phyloP scores from a whole-genome alignment of 2,113 vertebrate genomes.

The Saimiri boliviensis region DNA sequence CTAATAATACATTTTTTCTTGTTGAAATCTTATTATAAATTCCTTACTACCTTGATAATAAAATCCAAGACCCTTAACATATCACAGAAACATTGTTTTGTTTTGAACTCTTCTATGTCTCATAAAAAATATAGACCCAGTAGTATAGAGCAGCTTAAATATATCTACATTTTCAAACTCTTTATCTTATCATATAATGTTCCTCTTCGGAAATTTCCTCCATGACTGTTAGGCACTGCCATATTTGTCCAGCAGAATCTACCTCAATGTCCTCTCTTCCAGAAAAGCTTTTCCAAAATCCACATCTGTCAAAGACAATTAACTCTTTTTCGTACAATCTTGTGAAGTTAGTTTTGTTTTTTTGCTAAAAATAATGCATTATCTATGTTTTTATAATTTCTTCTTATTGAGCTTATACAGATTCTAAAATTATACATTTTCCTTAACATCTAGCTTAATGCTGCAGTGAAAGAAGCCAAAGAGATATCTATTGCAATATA shows the following conservation, averaged over 20 bases:
- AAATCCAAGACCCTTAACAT: not conserved
- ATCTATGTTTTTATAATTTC: not conserved
- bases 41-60: not conserved
- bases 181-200: not conserved
- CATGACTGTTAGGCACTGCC: not conserved
- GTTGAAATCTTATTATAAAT: not conserved
- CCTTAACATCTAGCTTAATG: not conserved
- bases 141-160: not conserved
- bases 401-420: not conserved
- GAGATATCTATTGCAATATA: not conserved
- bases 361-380: not conserved
- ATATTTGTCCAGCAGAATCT: not conserved
- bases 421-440: not conserved
- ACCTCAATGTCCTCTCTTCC: not conserved
- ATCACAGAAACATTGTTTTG: not conserved
- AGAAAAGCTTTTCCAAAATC: not conserved
- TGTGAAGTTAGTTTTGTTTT: not conserved
- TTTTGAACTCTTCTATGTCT: not conserved
- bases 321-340: not conserved
- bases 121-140: not conserved
- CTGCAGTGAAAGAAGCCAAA: not conserved
- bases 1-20: constrained; percentile 41
- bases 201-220: not conserved
- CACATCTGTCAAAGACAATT: not conserved
- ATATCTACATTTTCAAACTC: not conserved